Percentiles rank a stretch among this genome's conserved stretches.
phyloP scores from a whole-genome alignment of 2,113 vertebrate species.

The Oryzias melastigma region DNA sequence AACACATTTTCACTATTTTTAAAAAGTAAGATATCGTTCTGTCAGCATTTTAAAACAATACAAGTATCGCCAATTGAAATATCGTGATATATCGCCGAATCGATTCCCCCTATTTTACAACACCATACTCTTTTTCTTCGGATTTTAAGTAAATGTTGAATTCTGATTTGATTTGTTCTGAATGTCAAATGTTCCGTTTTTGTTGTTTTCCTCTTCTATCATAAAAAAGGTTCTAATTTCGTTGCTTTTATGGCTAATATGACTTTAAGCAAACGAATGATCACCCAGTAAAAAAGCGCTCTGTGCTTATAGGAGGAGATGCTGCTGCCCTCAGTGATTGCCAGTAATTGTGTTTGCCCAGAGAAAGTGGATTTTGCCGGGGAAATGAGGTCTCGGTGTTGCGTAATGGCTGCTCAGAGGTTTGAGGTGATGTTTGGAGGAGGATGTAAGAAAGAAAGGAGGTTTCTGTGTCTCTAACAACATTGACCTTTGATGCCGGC shows the following conservation, averaged over 20 bases:
- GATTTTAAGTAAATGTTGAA: not conserved
- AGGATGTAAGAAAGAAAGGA: not conserved
- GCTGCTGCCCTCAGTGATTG: slow-evolving; percentile 33
- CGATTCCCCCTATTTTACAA: not conserved
- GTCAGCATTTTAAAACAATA: too few relatives aligned
- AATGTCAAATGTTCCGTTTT: not conserved
- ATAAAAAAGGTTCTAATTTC: not conserved
- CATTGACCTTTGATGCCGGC: slow-evolving; percentile 26
- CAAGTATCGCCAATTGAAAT: too few relatives aligned
- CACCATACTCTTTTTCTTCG: not conserved
- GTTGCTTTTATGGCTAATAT: slow-evolving; percentile 4
- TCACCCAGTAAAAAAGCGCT: slow-evolving; percentile 29
- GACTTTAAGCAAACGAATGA: slow-evolving; percentile 25
- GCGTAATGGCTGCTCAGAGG: slow-evolving; percentile 36
- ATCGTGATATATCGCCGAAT: too few relatives aligned
- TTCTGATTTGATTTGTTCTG: not conserved
- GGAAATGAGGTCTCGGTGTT: slow-evolving; percentile 69
- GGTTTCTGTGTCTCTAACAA: slow-evolving; percentile 3
- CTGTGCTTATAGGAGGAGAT: slow-evolving; percentile 9
- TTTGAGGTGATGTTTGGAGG: slow-evolving; percentile 48
- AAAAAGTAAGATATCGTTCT: too few relatives aligned
- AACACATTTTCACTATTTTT: too few relatives aligned
- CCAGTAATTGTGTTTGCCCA: slow-evolving; percentile 60
- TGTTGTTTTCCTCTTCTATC: not conserved
- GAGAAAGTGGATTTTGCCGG: slow-evolving; percentile 60